Evolutionary conservation across 2,888 invertebrate genomes (phyloP), one percentile per base, ranked within the genome.

Genomic region (Odontocerum albicorne): DNA sequence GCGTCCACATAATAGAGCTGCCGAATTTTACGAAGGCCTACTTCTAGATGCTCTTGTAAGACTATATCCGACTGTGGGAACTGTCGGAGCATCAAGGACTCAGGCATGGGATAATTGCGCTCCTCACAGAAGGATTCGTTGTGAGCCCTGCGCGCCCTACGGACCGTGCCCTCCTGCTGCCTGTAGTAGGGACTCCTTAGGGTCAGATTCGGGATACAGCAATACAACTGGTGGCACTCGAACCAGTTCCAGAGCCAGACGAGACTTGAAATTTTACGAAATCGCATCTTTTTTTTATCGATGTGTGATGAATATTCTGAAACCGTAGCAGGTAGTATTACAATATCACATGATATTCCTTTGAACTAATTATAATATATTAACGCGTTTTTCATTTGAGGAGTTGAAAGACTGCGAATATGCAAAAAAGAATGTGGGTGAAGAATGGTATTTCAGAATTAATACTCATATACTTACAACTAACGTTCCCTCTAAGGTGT

Each of bases 151-250:
- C 47, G 76, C 76, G 21, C 82, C 79, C 40, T 85, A 77, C 67
- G 80, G 81, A 75, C 79, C 79, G 67, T 74, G 73, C 1, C 75
- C 79, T 31, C 81, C 81, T 2, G 83, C 83, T 65, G 83, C 84
- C 33, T 85, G 85, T 49, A 84, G 84, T 59, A 84, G 85, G 62
- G 87, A 88, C 3, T 89, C 89, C 3, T 87, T 90, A 63, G 90
- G 90, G 21, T 90, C 90, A 6, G 91, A 91, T 72, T 90, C 90
- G 39, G 90, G 91, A 7, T 91, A 91, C 72, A 91, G 90, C 70
- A 90, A 91, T 71, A 86, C 87, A 66, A 88, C 87, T 3, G 85
- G 85, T 60, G 86, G 86, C 1, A 83, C 84, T 1, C 72, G 83
- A 46, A 81, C 80, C 2, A 80, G 80, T 2, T 81, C 77, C 8